phyloP scores from a whole-genome alignment of 2,888 invertebrate species.

The Hecatera dysodea region DNA sequence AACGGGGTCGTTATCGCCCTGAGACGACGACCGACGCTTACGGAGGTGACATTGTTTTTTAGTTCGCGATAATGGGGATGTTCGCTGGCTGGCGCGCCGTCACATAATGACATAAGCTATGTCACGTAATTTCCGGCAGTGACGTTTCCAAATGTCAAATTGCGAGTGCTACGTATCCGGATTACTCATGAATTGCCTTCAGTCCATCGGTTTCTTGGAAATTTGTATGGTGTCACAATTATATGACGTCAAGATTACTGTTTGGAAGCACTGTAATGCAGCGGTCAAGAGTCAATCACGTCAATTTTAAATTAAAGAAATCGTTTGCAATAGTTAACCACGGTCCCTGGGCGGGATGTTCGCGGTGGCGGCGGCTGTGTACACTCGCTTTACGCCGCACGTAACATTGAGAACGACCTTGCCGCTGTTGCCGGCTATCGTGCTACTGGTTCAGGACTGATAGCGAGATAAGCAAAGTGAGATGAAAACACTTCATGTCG shows the following conservation, averaged over 20 bases:
- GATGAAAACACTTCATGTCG: constrained; percentile 18
- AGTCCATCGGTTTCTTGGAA: constrained; percentile 21
- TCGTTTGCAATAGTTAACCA: constrained; percentile 68
- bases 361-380: constrained; percentile 72
- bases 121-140: constrained; percentile 72
- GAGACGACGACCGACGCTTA: constrained; percentile 63
- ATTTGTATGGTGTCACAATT: constrained; percentile 8
- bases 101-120: constrained; percentile 53
- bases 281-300: constrained; percentile 53
- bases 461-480: constrained; percentile 64
- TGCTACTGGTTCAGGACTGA: constrained; percentile 67
- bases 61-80: constrained; percentile 70
- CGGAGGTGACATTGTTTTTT: constrained; percentile 79
- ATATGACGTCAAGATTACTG: constrained; percentile 55
- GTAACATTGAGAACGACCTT: constrained; percentile 87
- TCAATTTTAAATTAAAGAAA: constrained; percentile 65
- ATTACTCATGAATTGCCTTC: constrained; percentile 60
- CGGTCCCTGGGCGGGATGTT: constrained; percentile 71
- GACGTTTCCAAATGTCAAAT: constrained; percentile 60
- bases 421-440: constrained; percentile 79
- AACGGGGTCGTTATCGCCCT: constrained; percentile 72
- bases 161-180: constrained; percentile 55
- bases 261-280: constrained; percentile 32
- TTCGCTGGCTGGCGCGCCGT: constrained; percentile 58
- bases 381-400: constrained; percentile 68